Conservation (phyloP, 2,797 vertebrate genomes). For the Tragelaphus eurycerus region DNA sequence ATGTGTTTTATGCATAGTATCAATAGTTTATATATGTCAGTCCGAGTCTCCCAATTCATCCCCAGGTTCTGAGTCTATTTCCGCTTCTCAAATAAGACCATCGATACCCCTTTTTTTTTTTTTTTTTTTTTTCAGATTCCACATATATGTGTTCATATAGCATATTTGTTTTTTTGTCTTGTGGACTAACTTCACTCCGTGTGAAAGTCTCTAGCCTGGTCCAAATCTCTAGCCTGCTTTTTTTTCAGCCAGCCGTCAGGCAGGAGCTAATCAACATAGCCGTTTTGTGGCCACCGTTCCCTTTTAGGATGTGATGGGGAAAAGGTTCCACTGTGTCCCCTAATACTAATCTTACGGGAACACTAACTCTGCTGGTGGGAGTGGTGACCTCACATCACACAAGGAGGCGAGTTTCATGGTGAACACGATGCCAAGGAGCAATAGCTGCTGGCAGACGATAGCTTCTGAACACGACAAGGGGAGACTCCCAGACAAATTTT, state of each 20-base stretch:
- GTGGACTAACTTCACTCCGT: too few species aligned
- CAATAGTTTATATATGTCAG: neutral
- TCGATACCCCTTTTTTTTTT: fast-evolving
- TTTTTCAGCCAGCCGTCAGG: neutral
- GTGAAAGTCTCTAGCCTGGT: too few species aligned
- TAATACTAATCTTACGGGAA: neutral
- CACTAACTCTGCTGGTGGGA: fast-evolving
- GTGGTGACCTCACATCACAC: neutral
- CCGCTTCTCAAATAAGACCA: fast-evolving
- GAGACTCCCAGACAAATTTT: neutral
- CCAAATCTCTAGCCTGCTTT: neutral
- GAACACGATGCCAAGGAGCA: fast-evolving
- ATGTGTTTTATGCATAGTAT: neutral
- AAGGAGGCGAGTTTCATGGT: fast-evolving
- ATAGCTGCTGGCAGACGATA: fast-evolving
- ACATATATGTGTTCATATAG: neutral
- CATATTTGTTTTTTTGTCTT: too few species aligned
- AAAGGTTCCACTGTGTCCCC: fast-evolving
- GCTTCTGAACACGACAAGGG: neutral
- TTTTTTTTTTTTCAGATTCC: neutral
- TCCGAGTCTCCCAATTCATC: fast-evolving
- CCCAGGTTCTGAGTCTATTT: neutral
- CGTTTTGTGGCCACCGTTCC: fast-evolving
- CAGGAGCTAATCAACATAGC: fast-evolving
- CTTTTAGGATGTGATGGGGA: fast-evolving